A percentile compares a stretch with the other conserved stretches of the same genome.
Evolutionary conservation across 2,888 invertebrate species (phyloP).

Genomic region (Drosophila planitibia): DNA sequence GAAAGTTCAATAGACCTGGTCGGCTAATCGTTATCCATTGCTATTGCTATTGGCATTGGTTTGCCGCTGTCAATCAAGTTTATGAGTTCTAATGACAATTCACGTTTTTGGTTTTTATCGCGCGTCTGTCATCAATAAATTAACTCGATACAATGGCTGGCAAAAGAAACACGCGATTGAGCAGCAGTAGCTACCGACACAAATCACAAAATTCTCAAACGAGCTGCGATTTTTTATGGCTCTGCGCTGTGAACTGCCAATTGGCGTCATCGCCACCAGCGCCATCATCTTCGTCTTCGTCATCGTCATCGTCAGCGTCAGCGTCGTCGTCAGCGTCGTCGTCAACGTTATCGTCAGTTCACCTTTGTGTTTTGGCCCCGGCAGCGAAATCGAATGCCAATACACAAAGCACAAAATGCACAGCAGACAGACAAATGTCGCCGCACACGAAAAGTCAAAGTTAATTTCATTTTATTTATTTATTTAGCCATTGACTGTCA

Average conservation of each 20-base stretch:
- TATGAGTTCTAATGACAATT: conserved; percentile 83
- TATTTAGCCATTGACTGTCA: conserved; percentile 60
- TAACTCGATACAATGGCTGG: conserved; percentile 80
- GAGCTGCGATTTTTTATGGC: conserved; percentile 80
- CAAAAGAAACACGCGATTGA: conserved; percentile 72
- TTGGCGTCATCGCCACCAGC: conserved; percentile 52
- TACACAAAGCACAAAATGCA: conserved; percentile 46
- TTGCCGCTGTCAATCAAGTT: conserved; percentile 66
- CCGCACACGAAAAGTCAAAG: conserved; percentile 63
- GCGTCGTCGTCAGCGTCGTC: conserved; percentile 9
- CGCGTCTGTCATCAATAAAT: conserved; percentile 83
- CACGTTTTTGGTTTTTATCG: conserved; percentile 81
- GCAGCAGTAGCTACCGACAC: conserved; percentile 41
- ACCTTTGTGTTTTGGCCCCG: conserved; percentile 69
- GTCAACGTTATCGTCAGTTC: conserved; percentile 63
- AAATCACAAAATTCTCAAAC: conserved; percentile 78
- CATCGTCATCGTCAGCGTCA: conserved; percentile 27
- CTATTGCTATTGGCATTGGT: conserved; percentile 16
- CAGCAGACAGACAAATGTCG: conserved; percentile 61
- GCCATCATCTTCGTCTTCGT: conserved; percentile 21
- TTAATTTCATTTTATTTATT: conserved; percentile 77
- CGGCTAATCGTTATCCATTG: conserved; percentile 40
- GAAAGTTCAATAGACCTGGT: conserved; percentile 52
- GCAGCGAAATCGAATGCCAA: conserved; percentile 59
- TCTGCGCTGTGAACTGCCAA: conserved; percentile 39